Conservation (phyloP, 2,797 vertebrate species). For the Limnodromus scolopaceus region DNA sequence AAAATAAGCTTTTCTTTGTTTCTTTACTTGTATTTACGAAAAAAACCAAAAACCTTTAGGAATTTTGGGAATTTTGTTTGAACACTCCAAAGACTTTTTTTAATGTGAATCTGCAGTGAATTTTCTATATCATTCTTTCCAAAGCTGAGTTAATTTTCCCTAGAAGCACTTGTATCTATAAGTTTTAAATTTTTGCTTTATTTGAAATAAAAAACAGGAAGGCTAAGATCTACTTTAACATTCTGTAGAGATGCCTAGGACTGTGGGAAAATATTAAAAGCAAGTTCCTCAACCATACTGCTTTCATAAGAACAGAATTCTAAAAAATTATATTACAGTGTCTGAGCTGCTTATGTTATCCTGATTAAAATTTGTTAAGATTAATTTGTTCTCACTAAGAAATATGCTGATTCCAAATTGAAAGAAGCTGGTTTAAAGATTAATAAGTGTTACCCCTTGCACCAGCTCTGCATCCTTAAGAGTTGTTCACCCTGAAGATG, state of each 20-base stretch:
- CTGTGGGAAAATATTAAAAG: not conserved
- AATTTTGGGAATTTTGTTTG: not conserved
- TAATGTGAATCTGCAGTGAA: not conserved
- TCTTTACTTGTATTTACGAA: not conserved
- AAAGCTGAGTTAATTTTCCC: not conserved
- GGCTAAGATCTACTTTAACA: not conserved
- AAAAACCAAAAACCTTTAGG: not conserved
- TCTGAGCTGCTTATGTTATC: not conserved
- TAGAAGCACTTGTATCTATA: not conserved
- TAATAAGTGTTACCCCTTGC: not conserved
- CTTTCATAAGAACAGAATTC: not conserved
- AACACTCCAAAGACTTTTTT: not conserved
- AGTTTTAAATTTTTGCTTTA: not conserved
- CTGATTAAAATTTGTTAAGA: not conserved
- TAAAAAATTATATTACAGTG: not conserved
- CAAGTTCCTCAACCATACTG: not conserved
- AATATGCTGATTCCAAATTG: not conserved
- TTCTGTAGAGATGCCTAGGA: not conserved
- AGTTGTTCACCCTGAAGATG: not conserved
- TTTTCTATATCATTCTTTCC: not conserved
- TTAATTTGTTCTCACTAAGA: not conserved
- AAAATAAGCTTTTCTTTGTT: not conserved
- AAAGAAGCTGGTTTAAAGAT: not conserved
- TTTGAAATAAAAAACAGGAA: not conserved
- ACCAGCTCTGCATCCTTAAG: not conserved